Evolutionary conservation across 2,113 vertebrate species (phyloP).

Genomic region (Nothocercus nigrocapillus): DNA sequence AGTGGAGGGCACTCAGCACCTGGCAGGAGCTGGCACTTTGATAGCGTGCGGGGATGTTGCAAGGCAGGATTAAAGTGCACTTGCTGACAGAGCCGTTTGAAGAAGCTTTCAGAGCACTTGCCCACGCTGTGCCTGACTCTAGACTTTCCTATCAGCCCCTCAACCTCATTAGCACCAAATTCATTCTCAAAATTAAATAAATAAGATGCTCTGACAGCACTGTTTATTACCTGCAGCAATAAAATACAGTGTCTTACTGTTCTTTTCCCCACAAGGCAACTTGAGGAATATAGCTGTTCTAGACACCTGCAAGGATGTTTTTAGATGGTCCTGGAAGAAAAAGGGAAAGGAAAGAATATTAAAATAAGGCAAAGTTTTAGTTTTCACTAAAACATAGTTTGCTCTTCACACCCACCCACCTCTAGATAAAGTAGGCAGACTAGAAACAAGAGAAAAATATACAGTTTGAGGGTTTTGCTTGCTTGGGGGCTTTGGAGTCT

Average conservation of each 20-base stretch:
- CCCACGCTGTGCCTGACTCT: conserved; percentile 40
- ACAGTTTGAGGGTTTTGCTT: neutral
- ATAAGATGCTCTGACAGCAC: neutral
- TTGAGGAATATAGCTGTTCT: neutral
- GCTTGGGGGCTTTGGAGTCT: neutral
- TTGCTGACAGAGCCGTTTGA: conserved; percentile 51
- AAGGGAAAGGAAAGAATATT: neutral
- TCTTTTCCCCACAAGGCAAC: neutral
- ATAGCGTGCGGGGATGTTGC: conserved; percentile 41
- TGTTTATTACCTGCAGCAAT: conserved; percentile 20
- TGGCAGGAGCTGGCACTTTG: conserved; percentile 50
- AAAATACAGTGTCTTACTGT: neutral
- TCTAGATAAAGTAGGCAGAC: neutral
- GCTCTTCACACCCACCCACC: neutral
- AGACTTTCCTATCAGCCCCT: conserved; percentile 22
- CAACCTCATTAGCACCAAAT: conserved; percentile 56
- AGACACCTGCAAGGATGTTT: neutral
- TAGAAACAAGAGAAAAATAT: neutral
- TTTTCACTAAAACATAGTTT: neutral
- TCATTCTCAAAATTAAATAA: conserved; percentile 36
- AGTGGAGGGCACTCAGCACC: conserved; percentile 48
- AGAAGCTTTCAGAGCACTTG: conserved; percentile 58
- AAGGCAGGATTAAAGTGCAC: conserved; percentile 57
- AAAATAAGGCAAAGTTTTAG: conserved; percentile 14
- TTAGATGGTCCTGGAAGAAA: neutral